Evolutionary conservation across 1,140 invertebrate genomes (phyloP).

Genomic region (Drosophila nebulosa): DNA sequence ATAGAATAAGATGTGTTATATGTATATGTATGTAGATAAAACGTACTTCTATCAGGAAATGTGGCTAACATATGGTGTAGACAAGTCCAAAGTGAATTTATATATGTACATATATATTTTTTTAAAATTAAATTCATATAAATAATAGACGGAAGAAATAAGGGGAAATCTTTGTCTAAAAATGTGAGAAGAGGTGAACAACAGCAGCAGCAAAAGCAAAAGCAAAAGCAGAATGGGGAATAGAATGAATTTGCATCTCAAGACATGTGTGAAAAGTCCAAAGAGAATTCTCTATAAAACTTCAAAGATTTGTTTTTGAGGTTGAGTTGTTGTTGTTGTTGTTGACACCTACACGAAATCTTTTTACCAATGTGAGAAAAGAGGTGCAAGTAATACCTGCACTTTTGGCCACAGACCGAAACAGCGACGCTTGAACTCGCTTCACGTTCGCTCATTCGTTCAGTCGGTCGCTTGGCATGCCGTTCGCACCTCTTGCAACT

Average conservation of each 20-base stretch:
- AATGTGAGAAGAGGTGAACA: no score
- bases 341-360: constrained; percentile 71
- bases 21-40: constrained; percentile 10
- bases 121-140: constrained; percentile 40
- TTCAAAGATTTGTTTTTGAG: constrained; percentile 58
- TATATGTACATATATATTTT: constrained; percentile 18
- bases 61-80: constrained; percentile 37
- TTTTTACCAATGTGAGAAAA: constrained; percentile 8
- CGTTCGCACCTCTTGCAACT: constrained; percentile 60
- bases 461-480: not conserved
- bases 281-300: constrained; percentile 24
- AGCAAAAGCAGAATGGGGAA: no score
- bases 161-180: not conserved
- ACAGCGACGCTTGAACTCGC: constrained; percentile 45
- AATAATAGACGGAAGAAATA: not conserved
- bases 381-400: constrained; percentile 11
- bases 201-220: no score
- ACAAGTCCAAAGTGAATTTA: constrained; percentile 16
- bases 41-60: constrained; percentile 20
- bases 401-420: not conserved
- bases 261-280: constrained; percentile 32
- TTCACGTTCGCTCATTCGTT: not conserved
- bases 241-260: constrained; percentile 18
- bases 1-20: constrained; percentile 31
- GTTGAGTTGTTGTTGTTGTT: constrained; percentile 33